A percentile compares a stretch with the other conserved stretches of the same genome.
Evolutionary conservation across 1,140 invertebrate species (phyloP).

Genomic region (Lepidotrigona ventralis): DNA sequence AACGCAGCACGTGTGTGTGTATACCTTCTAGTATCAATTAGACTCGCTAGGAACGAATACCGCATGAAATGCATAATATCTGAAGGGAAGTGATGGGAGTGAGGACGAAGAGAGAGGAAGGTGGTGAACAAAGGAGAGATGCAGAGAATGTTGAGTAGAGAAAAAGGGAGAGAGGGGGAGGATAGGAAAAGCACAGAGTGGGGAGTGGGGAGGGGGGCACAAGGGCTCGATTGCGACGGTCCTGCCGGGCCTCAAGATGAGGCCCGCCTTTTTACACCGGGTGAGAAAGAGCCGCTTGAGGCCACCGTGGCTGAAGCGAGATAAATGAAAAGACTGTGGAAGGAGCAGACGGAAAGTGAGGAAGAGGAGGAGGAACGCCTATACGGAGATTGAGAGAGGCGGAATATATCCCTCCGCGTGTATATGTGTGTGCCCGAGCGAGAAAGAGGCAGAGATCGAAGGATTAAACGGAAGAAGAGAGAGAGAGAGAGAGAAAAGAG

Average conservation of each 20-base stretch:
- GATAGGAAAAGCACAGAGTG: not conserved
- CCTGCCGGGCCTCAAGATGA: slow-evolving; percentile 59
- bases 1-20: slow-evolving; percentile 11
- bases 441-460: slow-evolving; percentile 39
- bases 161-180: not conserved
- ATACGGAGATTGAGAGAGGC: not conserved
- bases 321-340: slow-evolving; percentile 39
- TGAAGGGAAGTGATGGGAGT: not conserved
- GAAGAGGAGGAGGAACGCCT: slow-evolving; percentile 42
- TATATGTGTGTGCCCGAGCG: slow-evolving; percentile 1
- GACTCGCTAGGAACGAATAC: slow-evolving; percentile 13
- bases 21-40: slow-evolving; percentile 21
- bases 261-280: slow-evolving; percentile 72
- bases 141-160: too few species aligned
- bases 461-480: slow-evolving; percentile 37
- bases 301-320: slow-evolving; percentile 49
- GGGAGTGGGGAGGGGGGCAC: not conserved
- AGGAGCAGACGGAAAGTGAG: slow-evolving; percentile 46
- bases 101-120: not conserved
- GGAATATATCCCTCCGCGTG: not conserved
- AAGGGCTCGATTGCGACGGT: slow-evolving; percentile 53
- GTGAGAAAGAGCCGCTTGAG: slow-evolving; percentile 63
- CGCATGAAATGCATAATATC: not conserved
- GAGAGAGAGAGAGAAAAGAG: slow-evolving; percentile 35
- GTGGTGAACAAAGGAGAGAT: not conserved